Evolutionary conservation across 1,140 invertebrate species (phyloP).

Genomic region (Delia radicum): DNA sequence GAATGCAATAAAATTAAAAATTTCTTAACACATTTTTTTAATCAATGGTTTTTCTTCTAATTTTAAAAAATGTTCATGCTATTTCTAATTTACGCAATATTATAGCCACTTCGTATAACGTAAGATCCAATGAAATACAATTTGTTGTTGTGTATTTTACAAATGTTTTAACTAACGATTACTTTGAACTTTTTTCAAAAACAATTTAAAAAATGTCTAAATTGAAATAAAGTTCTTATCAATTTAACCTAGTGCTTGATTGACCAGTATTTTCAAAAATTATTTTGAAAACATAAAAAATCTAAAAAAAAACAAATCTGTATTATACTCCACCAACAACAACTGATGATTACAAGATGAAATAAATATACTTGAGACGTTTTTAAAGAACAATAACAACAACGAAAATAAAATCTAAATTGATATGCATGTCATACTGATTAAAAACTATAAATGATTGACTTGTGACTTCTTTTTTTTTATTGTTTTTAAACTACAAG

Average conservation of each 20-base stretch:
- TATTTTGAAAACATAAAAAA: neutral
- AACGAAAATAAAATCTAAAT: neutral
- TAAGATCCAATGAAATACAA: no score
- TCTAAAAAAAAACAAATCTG: neutral
- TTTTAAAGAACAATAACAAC: neutral
- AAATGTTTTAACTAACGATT: no score
- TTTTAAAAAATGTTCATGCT: no score
- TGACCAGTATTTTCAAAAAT: neutral
- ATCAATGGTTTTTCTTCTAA: no score
- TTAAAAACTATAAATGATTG: constrained; percentile 2
- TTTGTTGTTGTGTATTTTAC: no score
- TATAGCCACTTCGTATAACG: no score
- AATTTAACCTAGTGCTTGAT: constrained; percentile 1
- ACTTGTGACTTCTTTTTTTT: neutral
- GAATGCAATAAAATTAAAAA: no score
- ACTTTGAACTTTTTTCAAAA: no score
- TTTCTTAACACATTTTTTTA: no score
- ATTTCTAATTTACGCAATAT: no score
- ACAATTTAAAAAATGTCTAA: neutral
- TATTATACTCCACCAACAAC: no score
- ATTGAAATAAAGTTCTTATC: neutral
- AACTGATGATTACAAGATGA: neutral
- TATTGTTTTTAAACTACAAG: neutral
- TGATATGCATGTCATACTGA: neutral
- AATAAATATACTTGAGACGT: neutral